Conservation (phyloP, 2,888 invertebrate species). For the Pelosia muscerda region DNA sequence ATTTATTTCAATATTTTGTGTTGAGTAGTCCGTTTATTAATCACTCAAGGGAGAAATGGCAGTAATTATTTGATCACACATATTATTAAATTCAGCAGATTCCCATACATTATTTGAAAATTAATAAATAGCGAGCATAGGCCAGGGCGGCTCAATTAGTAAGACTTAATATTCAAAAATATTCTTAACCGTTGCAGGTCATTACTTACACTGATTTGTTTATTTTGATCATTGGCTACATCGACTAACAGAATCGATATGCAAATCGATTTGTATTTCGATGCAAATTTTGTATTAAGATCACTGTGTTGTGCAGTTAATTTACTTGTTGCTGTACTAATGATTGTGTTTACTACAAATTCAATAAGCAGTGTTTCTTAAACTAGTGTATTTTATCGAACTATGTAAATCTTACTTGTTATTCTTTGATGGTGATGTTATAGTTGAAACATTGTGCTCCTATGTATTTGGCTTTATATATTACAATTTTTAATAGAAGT, state of each 20-base stretch:
- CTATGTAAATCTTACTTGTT: neutral
- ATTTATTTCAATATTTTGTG: too few species aligned
- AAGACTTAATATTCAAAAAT: too few species aligned
- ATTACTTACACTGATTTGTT: neutral
- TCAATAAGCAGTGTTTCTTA: neutral
- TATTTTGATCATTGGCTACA: neutral
- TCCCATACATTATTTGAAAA: too few species aligned
- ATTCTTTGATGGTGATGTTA: neutral
- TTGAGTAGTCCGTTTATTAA: too few species aligned
- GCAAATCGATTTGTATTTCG: slow-evolving; percentile 2
- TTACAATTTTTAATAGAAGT: too few species aligned
- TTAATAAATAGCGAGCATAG: too few species aligned
- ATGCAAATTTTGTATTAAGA: neutral
- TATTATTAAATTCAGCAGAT: too few species aligned
- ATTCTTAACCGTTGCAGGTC: neutral
- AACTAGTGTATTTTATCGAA: neutral
- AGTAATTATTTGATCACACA: too few species aligned
- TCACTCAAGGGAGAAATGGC: too few species aligned
- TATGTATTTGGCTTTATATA: too few species aligned
- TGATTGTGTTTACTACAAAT: neutral
- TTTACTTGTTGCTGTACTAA: neutral
- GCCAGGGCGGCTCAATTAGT: too few species aligned
- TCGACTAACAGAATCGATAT: neutral
- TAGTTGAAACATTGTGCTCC: neutral
- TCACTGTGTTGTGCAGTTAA: neutral